These are phyloP conservation scores for Cydia splendana DNA, from an alignment of 1,140 invertebrate species.

Conservation along the genomic window DNA sequence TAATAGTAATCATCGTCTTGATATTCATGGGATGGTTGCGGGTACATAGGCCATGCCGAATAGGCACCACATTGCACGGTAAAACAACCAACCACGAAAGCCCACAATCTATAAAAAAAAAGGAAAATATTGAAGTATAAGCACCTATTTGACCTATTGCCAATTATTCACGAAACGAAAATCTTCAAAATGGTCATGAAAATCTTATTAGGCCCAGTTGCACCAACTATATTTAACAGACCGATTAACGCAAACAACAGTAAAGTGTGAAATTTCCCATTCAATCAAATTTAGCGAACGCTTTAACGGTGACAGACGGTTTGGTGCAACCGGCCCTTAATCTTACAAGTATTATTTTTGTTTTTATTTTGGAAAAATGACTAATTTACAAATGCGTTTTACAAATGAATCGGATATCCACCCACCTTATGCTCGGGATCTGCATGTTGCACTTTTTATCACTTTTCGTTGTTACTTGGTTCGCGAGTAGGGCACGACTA, in stretches of 20 bases:
- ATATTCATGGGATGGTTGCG: conserved; percentile 70
- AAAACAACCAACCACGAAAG: conserved; percentile 64
- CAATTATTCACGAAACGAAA: neutral
- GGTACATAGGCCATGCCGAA: conserved; percentile 76
- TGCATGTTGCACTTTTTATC: conserved; percentile 63
- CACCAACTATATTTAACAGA: too few relatives aligned
- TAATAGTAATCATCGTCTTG: conserved; percentile 72
- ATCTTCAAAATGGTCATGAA: neutral
- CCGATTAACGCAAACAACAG: too few relatives aligned
- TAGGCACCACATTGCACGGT: conserved; percentile 66
- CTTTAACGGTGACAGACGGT: too few relatives aligned
- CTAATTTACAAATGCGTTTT: neutral
- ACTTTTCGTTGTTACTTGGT: conserved; percentile 48
- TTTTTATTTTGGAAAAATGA: neutral
- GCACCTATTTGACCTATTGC: neutral
- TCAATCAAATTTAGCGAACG: too few relatives aligned
- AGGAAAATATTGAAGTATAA: conserved; percentile 27
- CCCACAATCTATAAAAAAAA: conserved; percentile 61
- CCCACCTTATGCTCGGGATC: conserved; percentile 51
- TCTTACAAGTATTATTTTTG: neutral
- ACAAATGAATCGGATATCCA: conserved; percentile 32
- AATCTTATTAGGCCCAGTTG: too few relatives aligned
- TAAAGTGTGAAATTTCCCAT: too few relatives aligned
- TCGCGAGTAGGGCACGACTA: conserved; percentile 61
- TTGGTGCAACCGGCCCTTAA: too few relatives aligned